These are phyloP conservation scores for Sminthopsis crassicaudata DNA, from an alignment of 2,113 vertebrate species.

Conservation along the genomic window DNA sequence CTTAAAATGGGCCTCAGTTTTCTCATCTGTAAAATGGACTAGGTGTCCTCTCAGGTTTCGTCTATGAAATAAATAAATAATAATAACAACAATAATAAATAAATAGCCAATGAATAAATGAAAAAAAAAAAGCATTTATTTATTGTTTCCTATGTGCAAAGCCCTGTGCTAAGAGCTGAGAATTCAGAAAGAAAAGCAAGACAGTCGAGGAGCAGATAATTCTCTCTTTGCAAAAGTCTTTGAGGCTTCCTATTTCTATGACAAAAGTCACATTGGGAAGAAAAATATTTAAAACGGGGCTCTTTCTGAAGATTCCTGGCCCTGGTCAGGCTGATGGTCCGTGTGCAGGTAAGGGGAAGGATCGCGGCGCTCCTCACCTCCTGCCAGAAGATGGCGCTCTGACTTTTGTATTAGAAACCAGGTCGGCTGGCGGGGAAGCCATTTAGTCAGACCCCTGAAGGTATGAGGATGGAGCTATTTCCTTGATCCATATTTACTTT, in stretches of 20 bases:
- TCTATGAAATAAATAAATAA: too few species aligned
- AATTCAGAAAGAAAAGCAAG: neutral
- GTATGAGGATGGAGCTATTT: conserved; percentile 61
- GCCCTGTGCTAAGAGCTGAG: neutral
- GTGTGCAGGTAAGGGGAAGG: neutral
- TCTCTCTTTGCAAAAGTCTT: neutral
- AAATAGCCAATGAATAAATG: neutral
- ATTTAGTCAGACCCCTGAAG: conserved; percentile 34
- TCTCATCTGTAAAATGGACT: neutral
- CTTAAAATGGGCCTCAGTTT: neutral
- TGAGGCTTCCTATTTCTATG: neutral
- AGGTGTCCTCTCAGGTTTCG: neutral
- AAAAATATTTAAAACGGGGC: neutral
- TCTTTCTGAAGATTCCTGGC: neutral
- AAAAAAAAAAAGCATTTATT: neutral
- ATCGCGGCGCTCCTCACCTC: neutral
- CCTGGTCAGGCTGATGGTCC: neutral
- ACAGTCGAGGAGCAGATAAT: neutral
- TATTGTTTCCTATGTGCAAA: neutral
- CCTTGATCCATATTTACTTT: conserved; percentile 66
- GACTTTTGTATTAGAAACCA: conserved; percentile 71
- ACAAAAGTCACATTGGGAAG: neutral
- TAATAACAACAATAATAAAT: too few species aligned
- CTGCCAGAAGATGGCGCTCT: conserved; percentile 84
- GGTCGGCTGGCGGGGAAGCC: neutral